Conservation (phyloP, 2,113 vertebrate genomes). For the Lynx canadensis region DNA sequence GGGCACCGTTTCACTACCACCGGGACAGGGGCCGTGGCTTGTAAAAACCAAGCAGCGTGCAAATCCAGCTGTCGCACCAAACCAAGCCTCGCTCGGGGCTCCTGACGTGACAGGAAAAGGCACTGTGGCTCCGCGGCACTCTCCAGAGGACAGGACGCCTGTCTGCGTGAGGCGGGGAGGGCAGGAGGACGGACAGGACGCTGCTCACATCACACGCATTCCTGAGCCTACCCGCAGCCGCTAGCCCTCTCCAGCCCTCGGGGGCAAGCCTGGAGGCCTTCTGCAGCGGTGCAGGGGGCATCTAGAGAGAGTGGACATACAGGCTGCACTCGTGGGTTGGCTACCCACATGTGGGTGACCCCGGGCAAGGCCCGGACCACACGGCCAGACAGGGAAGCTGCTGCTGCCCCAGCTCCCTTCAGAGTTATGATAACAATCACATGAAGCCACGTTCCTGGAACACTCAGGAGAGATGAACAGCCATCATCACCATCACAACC, state of each 20-base stretch:
- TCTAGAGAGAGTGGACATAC: not conserved
- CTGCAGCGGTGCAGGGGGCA: not conserved
- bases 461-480: not conserved
- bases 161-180: not conserved
- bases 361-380: not conserved
- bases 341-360: not conserved
- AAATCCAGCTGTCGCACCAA: accelerated
- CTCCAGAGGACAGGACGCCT: not conserved
- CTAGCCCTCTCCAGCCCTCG: accelerated
- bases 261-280: too few species aligned
- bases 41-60: not conserved
- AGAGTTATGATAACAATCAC: not conserved
- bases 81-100: accelerated
- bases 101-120: not conserved
- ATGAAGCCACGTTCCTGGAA: not conserved
- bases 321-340: not conserved
- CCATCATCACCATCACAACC: not conserved
- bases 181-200: accelerated
- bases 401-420: not conserved
- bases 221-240: not conserved
- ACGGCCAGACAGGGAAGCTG: not conserved
- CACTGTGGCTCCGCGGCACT: accelerated
- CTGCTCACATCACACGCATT: not conserved
- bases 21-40: not conserved
- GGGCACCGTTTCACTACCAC: not conserved